Evolutionary conservation across 2,113 vertebrate species (phyloP).

Genomic region (Talpa occidentalis): DNA sequence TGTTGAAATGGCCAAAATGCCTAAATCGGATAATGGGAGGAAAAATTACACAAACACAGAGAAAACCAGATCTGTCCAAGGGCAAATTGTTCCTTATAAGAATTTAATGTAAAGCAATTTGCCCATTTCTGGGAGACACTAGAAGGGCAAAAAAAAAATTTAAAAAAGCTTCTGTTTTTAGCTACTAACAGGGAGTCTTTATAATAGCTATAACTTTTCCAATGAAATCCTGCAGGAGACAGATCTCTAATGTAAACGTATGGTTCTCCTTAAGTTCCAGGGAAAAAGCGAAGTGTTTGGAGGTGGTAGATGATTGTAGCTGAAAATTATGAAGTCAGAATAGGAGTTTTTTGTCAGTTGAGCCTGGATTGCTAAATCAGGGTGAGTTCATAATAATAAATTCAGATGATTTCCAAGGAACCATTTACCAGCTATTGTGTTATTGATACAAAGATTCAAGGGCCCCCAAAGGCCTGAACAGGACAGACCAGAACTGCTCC

Average conservation of each 20-base stretch:
- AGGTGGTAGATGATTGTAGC: not conserved
- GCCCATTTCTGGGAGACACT: slow-evolving; percentile 51
- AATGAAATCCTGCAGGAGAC: slow-evolving; percentile 37
- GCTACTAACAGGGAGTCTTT: slow-evolving; percentile 33
- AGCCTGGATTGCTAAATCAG: not conserved
- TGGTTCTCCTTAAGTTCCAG: not conserved
- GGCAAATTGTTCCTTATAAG: slow-evolving; percentile 59
- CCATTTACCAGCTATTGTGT: slow-evolving; percentile 4
- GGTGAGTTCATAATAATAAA: not conserved
- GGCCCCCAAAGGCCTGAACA: not conserved
- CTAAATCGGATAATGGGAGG: slow-evolving; percentile 11
- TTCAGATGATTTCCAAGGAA: slow-evolving; percentile 57
- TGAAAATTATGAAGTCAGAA: slow-evolving; percentile 27
- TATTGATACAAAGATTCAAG: slow-evolving; percentile 63
- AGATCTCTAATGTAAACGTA: slow-evolving; percentile 41
- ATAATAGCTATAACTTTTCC: slow-evolving; percentile 53
- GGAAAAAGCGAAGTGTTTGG: not conserved
- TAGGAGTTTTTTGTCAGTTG: not conserved
- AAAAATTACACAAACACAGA: slow-evolving; percentile 49
- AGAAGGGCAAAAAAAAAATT: not conserved
- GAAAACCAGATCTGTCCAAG: slow-evolving; percentile 39
- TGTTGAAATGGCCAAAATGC: slow-evolving; percentile 46
- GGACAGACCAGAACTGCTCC: not conserved
- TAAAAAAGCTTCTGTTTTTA: not conserved
- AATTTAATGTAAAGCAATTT: slow-evolving; percentile 61